Evolutionary conservation across 2,888 invertebrate species (phyloP), one percentile per base, ranked within the genome.

Genomic region (Eupithecia subumbrata): DNA sequence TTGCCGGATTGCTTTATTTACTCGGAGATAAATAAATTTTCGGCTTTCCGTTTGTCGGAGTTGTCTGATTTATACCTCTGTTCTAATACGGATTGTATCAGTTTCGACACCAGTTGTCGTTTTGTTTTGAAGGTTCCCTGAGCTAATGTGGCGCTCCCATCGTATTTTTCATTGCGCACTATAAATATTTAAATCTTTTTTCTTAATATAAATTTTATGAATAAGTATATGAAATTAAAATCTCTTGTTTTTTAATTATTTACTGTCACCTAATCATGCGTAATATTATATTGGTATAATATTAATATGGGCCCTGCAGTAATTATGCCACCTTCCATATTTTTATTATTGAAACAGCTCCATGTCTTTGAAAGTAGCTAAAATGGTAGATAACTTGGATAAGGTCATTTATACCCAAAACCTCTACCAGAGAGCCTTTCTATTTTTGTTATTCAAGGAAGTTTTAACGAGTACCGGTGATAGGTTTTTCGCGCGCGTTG

Each of bases 1-100:
- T 90, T 90, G 90, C 87, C 90, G 82, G 89, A 90, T 90, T 90
- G 90, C 87, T 91, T 91, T 91, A 91, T 90, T 89, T 89, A 90
- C 87, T 86, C 80, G 76, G 81, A 83, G 84, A 86, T 89, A 86
- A 86, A 91, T 91, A 89, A 88, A 90, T 89, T 86, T 86, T 88
- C 84, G 87, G 84, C 83, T 84, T 84, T 85, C 83, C 79, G 84
- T 86, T 84, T 84, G 84, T 84, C 79, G 76, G 81, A 80, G 78
- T 79, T 78, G 72, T 80, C 82, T 83, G 85, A 83, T 86, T 82
- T 80, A 79, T 79, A 74, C 80, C 73, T 79, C 77, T 78, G 82
- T 82, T 79, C 83, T 83, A 85, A 85, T 81, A 72, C 76, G 76
- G 85, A 85, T 86, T 83, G 76, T 77, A 86, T 84, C 84, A 73